Conservation (phyloP, 2,888 invertebrate genomes). For the Actias luna region DNA sequence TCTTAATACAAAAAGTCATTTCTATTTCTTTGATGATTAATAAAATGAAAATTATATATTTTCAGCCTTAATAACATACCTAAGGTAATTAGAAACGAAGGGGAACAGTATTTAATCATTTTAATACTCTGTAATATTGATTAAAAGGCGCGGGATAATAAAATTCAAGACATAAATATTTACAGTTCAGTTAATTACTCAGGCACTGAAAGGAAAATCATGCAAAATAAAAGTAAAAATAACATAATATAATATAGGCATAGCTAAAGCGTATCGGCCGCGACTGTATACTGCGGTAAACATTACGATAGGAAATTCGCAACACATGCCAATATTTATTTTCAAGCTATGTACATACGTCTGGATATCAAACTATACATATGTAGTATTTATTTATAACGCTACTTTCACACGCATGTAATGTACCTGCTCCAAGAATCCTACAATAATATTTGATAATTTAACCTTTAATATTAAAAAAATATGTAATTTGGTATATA, state of each 20-base stretch:
- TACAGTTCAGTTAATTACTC: not conserved
- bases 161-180: not conserved
- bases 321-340: slow-evolving; percentile 15
- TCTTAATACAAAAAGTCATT: too few species aligned
- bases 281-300: slow-evolving; percentile 10
- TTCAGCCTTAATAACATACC: too few species aligned
- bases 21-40: too few species aligned
- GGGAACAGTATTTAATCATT: not conserved
- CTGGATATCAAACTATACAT: not conserved
- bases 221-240: not conserved
- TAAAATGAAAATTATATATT: too few species aligned
- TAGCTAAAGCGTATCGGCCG: slow-evolving; percentile 2
- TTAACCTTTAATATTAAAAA: not conserved
- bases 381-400: not conserved
- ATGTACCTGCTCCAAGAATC: not conserved
- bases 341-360: not conserved
- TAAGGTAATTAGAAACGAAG: too few species aligned
- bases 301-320: slow-evolving; percentile 11
- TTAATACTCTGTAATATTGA: not conserved
- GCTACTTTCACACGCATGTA: slow-evolving; percentile 5
- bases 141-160: not conserved
- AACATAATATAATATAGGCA: not conserved
- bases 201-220: not conserved
- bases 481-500: too few species aligned
- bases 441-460: not conserved